phyloP scores from a whole-genome alignment of 2,797 vertebrate genomes.

The Characodon lateralis region DNA sequence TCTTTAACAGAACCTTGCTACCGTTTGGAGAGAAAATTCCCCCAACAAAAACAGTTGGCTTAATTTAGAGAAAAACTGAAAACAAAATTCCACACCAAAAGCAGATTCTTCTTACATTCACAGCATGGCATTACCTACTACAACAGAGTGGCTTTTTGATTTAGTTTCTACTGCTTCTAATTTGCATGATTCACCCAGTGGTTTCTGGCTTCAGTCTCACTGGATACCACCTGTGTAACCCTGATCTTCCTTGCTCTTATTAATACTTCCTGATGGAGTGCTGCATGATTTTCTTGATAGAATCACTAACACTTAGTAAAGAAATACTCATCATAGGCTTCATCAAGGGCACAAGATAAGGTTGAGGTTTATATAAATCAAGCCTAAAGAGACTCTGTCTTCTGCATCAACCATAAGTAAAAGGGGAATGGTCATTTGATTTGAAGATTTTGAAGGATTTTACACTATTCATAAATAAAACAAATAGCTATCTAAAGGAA shows the following conservation, averaged over 20 bases:
- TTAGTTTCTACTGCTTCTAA: constrained; percentile 16
- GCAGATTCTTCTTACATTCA: not conserved
- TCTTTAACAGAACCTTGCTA: no score
- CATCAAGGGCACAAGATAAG: constrained; percentile 16
- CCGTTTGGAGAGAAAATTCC: no score
- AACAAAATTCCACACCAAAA: not conserved
- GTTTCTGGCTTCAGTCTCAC: constrained; percentile 12
- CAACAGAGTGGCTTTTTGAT: not conserved
- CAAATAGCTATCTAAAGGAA: not conserved
- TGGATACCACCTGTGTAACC: constrained; percentile 13
- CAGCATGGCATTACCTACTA: not conserved
- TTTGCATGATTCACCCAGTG: constrained; percentile 4
- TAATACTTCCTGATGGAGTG: constrained; percentile 42
- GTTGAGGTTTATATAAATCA: constrained; percentile 23
- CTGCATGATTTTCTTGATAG: constrained; percentile 41
- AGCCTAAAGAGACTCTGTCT: constrained; percentile 16
- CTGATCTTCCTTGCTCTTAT: constrained; percentile 23
- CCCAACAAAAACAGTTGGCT: no score
- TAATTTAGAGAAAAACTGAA: no score
- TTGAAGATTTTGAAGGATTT: not conserved
- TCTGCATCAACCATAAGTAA: not conserved
- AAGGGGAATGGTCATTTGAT: not conserved
- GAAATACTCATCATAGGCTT: constrained; percentile 59
- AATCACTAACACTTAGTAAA: constrained; percentile 65
- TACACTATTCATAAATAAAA: not conserved